Base-by-base conservation (phyloP, 2,113 vertebrate genomes). In the Eulacestoma nigropectus region DNA sequence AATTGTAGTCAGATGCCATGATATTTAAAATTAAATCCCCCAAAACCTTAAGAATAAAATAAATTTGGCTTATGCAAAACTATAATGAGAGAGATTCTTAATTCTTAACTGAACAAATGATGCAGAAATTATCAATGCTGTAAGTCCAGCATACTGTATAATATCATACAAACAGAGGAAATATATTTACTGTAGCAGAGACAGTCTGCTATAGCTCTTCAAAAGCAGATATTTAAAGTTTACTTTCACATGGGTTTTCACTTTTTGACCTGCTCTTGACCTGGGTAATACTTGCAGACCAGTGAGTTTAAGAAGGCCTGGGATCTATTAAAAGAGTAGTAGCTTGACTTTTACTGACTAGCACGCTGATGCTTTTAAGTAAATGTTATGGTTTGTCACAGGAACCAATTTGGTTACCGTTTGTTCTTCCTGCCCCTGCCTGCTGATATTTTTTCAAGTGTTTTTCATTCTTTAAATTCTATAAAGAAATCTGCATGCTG, bases 371-470 rank as follows among this genome's bases (percentile, higher is more conserved):
- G 98, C 96, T 98, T 99, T 99, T 99, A 98, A 99, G 98, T 98
- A 99, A 99, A 99, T 99, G 98, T 99, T 99, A 99, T 99, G 99
- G 98, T 99, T 99, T 99, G 98, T 99, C 98, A 98, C 98, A 99
- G 98, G 98, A 99, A 99, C 99, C 99, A 98, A 99, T 99, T 98
- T 98, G 98, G 99, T 99, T 99, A 98, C 98, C 98, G 98, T 99
- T 98, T 99, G 98, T 98, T 98, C 98, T 98, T 98, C 98, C 98
- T 98, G 98, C 97, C 97, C 88, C 95, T 97, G 97, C 97, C 97
- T 98, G 97, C 97, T 97, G 97, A 96, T 99, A 98, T 99, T 99
- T 99, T 98, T 97, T 97, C 99, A 99, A 99, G 98, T 99, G 99
- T 98, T 99, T 99, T 98, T 98, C 98, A 99, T 99, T 98, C 97